Percentiles rank a stretch among this genome's conserved stretches.
Conservation (phyloP, 2,113 vertebrate genomes). For the Hippocampus mohnikei region DNA sequence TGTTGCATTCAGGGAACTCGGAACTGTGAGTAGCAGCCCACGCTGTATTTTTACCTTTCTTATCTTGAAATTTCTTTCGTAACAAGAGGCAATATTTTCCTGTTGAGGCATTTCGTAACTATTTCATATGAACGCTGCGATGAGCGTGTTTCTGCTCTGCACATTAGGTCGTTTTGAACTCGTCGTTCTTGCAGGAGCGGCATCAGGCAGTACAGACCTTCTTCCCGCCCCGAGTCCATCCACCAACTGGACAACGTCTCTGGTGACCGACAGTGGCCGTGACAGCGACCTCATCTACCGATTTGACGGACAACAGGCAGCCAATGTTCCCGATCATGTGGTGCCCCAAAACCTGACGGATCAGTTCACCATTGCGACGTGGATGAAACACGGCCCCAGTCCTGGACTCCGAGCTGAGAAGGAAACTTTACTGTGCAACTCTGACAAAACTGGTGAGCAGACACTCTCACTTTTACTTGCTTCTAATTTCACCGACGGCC, state of each 20-base stretch:
- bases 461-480: neutral
- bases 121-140: too few species aligned
- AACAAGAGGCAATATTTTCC: too few species aligned
- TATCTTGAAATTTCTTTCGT: too few species aligned
- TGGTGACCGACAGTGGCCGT: slow-evolving; percentile 84
- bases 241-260: slow-evolving; percentile 88
- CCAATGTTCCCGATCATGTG: slow-evolving; percentile 88
- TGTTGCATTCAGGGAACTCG: too few species aligned
- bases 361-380: slow-evolving; percentile 93
- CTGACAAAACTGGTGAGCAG: slow-evolving; percentile 90
- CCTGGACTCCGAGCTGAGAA: slow-evolving; percentile 90
- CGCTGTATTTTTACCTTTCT: too few species aligned
- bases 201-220: slow-evolving; percentile 91
- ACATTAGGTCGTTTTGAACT: slow-evolving; percentile 6
- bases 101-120: too few species aligned
- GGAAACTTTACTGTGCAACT: slow-evolving; percentile 96
- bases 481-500: neutral
- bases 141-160: too few species aligned
- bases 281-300: slow-evolving; percentile 88
- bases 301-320: slow-evolving; percentile 90
- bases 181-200: slow-evolving; percentile 77
- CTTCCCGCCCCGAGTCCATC: slow-evolving; percentile 83
- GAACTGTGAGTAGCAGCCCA: too few species aligned
- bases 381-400: slow-evolving; percentile 97
- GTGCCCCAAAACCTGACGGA: slow-evolving; percentile 95